Base-by-base conservation (phyloP, 2,888 invertebrate species). In the Dascillus cervinus region DNA sequence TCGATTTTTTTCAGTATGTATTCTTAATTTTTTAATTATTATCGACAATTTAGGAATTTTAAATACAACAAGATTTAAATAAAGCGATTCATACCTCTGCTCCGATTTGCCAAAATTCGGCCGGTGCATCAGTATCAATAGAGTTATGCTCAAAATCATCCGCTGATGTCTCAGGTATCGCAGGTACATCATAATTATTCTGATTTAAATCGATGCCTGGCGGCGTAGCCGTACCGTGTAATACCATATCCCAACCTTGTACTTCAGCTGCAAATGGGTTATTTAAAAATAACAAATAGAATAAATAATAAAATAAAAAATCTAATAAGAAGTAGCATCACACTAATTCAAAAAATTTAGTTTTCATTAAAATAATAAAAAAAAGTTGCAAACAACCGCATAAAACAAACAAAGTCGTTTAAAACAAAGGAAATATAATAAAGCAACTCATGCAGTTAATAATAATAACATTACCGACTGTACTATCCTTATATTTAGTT, bases 181-280 rank as follows among this genome's bases (percentile, higher is more conserved):
- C 21, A 3, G 32, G 25, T 15, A 29, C 29, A 13, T 14, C 26
- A 12, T 33, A 29, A 10, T 27, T 28, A 12, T 35, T 30, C 8
- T 21, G 14, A 5, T 30, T 26, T 22, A 14, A 22, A 29, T 48
- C 43, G 4, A 41, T 44, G 9, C 46, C 65, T 13, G 72, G 64
- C 2, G 67, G 63, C 5, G 67, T 69, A 17, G 69, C 78, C 2
- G 88, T 88, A 22, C 89, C 89, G 63, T 86, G 84, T 60, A 89
- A 77, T 53, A 84, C 79, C 53, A 88, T 64, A 61, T 83, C 79
- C 88, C 88, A 89, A 49, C 83, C 80, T 28, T 77, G 73, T 34
- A 88, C 66, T 53, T 77, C 75, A 51, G 58, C 58, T 62, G 47
- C 43, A 55, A 55, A 44, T 42, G 37, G 40, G 36, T 20, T 11